A percentile compares a stretch with the other conserved stretches of the same genome.
Conservation (phyloP, 2,888 invertebrate genomes). For the Sesia apiformis region DNA sequence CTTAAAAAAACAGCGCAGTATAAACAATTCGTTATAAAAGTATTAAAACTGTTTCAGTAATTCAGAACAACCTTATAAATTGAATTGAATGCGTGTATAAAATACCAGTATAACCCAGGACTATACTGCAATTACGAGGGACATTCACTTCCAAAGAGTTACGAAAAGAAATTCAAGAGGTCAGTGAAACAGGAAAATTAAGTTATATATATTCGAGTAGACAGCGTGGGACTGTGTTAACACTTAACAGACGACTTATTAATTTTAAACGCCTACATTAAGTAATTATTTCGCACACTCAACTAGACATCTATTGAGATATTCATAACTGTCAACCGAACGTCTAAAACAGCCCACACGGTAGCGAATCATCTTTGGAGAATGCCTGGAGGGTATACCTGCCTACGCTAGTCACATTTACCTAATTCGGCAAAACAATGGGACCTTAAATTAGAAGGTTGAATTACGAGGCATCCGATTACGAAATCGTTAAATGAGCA, state of each 20-base stretch:
- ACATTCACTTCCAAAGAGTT: no score
- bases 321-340: slow-evolving; percentile 55
- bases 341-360: slow-evolving; percentile 61
- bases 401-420: slow-evolving; percentile 50
- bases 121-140: no score
- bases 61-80: no score
- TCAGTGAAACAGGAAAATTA: no score
- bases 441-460: slow-evolving; percentile 53
- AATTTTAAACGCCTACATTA: slow-evolving; percentile 16
- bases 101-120: no score
- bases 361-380: slow-evolving; percentile 47
- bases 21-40: no score
- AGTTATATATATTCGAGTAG: not conserved
- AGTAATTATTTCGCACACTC: slow-evolving; percentile 40
- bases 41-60: no score
- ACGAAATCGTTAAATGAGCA: slow-evolving; percentile 2
- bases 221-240: not conserved
- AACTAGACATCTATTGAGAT: slow-evolving; percentile 22
- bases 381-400: slow-evolving; percentile 46
- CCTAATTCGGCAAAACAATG: slow-evolving; percentile 56
- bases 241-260: not conserved
- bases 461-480: slow-evolving; percentile 7
- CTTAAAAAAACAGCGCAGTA: no score
- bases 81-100: no score
- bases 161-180: no score